Evolutionary conservation across 2,113 vertebrate species (phyloP), one percentile per base, ranked within the genome.

Genomic region (Lepidothrix coronata): DNA sequence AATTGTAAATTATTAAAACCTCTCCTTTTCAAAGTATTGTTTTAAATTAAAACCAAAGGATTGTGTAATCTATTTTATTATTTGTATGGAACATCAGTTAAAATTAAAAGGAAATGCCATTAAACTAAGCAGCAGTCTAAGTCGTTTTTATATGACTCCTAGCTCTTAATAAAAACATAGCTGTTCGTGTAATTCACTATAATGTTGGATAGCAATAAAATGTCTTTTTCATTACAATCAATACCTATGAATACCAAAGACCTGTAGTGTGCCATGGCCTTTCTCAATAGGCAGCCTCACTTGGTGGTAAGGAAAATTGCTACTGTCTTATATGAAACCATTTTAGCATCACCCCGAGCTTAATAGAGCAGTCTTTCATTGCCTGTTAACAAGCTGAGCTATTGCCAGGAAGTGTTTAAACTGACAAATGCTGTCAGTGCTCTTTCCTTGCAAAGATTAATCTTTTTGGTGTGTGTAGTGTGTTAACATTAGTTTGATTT

Each of bases 201-300:
- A 95, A 94, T 18, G 20, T 65, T 89, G 70, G 92, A 92, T 92
- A 85, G 91, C 94, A 90, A 88, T 96, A 88, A 93, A 97, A 94
- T 90, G n/a, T 91, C 88, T 96, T 96, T 95, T 95, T 98, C 96
- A 98, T 98, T 98, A 98, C 97, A 98, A 89, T 98, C 96, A 95
- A 96, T 96, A 94, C 85, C 95, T 87, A 97, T 97, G 98, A 98
- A 98, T 96, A 97, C 92, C 91, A 95, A 98, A 98, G 97, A 91
- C 91, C 85, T 98, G 96, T 96, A 95, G 96, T 11, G 61, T 46
- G 9, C 89, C 97, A 96, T 94, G 97, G 95, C 94, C 97, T 95
- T 97, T 98, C 97, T 98, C 95, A 62, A 97, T 11, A 84, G 97
- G 98, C 95, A 96, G 86, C 96, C 97, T 95, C 93, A 85, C 95